These are phyloP conservation scores for Drosophila azteca DNA, from an alignment of 1,140 invertebrate genomes.

Conservation along the genomic window DNA sequence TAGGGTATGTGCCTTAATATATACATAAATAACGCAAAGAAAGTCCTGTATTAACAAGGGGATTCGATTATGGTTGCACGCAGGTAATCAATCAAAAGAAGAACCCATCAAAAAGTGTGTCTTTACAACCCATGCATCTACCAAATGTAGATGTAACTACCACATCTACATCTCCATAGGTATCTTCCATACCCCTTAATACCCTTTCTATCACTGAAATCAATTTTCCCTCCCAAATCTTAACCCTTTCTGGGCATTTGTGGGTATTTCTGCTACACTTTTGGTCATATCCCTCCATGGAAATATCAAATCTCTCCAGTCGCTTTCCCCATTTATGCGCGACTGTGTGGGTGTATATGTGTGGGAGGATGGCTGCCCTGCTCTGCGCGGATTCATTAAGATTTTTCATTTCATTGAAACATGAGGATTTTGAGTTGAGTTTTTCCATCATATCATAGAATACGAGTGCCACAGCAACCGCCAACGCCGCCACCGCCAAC, in stretches of 20 bases:
- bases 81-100: background rate
- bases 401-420: conserved; percentile 63
- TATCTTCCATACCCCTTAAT: no score
- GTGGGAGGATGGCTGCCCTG: conserved; percentile 1
- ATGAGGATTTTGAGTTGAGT: conserved; percentile 35
- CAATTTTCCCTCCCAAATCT: no score
- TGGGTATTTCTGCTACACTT: no score
- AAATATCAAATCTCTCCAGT: conserved; percentile 3
- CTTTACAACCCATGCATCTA: no score
- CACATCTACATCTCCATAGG: no score
- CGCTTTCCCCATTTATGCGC: no score
- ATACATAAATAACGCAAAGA: conserved; percentile 48
- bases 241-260: no score
- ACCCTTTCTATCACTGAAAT: no score
- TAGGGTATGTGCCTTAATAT: conserved; percentile 42
- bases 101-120: no score
- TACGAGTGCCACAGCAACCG: conserved; percentile 11
- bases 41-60: background rate
- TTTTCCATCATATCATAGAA: conserved; percentile 48
- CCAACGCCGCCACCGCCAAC: background rate
- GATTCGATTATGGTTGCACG: background rate
- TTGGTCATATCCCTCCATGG: background rate
- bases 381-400: conserved; percentile 51
- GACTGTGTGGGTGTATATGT: background rate
- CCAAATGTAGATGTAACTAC: no score